Evolutionary conservation across 2,113 vertebrate species (phyloP), one percentile per base, ranked within the genome.

Genomic region (Callipepla californica): DNA sequence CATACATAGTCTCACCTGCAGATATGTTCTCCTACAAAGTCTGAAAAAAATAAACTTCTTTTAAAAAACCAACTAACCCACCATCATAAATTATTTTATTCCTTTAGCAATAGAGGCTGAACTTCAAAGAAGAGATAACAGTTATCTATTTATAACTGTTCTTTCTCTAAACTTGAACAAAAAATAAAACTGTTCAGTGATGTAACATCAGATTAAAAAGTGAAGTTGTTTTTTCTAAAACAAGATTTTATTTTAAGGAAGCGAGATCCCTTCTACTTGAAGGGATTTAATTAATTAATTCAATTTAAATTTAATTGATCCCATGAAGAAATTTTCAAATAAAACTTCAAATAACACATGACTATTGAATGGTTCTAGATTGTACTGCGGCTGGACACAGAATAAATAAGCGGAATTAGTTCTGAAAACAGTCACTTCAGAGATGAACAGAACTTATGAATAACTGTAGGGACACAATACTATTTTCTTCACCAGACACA

Each of bases 191-290:
- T 3, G 59, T 68, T 69, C 61, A 67, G 34, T 20, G 7, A 50
- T 62, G 80, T 69, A 48, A 67, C 38, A 7, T 74, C 48, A 55
- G 8, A 78, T 4, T 59, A 20, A 32, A 80, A 87, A 40, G 40
- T 61, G 19, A 34, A 36, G 38, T 50, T 8, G n/a, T 32, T 65
- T 14, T 55, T 50, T 38, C 48, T 45, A 67, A 62, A 92, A 90
- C 13, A 73, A 8, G 50, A 48, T 9, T 26, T 17, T 34, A 73
- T 55, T 74, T 67, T 9, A 85, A 45, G 9, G 28, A 69, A 25
- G 0, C 0, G 3, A 2, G 12, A 53, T 62, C 57, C 25, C 34
- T 63, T 51, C 2, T 7, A 61, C 72, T 7, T 45, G 18, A 34
- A 63, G 23, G 50, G 36, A 36, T 36, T 36, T 36, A 36, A 36